Evolutionary conservation across 2,113 vertebrate species (phyloP).

Genomic region (Thinocorus orbignyianus): DNA sequence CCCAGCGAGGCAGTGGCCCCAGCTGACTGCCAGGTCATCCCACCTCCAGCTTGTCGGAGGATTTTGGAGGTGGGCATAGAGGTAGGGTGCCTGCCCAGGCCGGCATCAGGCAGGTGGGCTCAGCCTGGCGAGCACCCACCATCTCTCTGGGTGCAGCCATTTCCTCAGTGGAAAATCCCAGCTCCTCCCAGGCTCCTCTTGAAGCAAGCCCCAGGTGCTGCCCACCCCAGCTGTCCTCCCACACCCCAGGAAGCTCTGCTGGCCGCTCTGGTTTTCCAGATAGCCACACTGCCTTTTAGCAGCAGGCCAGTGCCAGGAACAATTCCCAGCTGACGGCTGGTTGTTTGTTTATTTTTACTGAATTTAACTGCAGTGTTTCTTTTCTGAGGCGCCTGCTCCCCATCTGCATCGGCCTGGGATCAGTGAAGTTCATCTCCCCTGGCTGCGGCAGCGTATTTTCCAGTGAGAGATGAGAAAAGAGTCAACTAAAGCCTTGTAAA

Average conservation of each 20-base stretch:
- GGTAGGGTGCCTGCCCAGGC: background rate
- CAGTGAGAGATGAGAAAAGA: background rate
- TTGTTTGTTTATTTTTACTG: background rate
- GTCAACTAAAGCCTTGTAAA: background rate
- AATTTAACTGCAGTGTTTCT: background rate
- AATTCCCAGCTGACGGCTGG: background rate
- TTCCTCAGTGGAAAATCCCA: constrained; percentile 9
- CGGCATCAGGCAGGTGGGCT: rapidly evolving
- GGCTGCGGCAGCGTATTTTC: background rate
- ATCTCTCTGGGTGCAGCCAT: background rate
- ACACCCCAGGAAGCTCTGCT: background rate
- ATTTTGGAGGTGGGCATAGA: background rate
- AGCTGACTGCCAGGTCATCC: background rate
- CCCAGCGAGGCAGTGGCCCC: background rate
- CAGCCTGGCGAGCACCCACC: rapidly evolving
- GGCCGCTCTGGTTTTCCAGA: background rate
- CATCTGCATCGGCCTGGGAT: background rate
- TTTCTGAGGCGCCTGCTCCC: background rate
- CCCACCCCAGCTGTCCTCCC: background rate
- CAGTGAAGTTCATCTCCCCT: background rate
- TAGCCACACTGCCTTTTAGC: background rate
- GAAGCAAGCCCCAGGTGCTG: background rate
- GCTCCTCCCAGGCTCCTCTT: background rate
- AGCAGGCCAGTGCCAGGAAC: background rate
- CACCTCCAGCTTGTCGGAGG: background rate